phyloP scores from a whole-genome alignment of 2,113 vertebrate genomes.

The Budorcas taxicolor region DNA sequence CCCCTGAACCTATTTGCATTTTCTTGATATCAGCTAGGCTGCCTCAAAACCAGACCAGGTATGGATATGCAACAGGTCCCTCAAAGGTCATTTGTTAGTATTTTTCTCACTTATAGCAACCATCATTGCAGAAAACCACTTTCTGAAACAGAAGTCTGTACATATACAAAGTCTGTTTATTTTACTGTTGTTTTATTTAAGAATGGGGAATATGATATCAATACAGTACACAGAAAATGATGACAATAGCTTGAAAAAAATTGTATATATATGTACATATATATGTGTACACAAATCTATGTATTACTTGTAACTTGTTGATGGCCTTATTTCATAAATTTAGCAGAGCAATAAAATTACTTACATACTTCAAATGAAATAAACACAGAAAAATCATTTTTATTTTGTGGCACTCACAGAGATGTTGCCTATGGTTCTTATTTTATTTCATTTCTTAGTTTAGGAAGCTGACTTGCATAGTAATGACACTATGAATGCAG shows the following conservation, averaged over 20 bases:
- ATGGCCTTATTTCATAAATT: constrained; percentile 49
- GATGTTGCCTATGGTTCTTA: constrained; percentile 18
- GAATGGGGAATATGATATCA: background rate
- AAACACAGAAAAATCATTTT: constrained; percentile 43
- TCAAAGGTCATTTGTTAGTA: background rate
- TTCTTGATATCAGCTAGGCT: background rate
- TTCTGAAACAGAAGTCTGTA: constrained; percentile 11
- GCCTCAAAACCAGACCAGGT: background rate
- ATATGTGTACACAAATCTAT: background rate
- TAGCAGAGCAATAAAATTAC: constrained; percentile 52
- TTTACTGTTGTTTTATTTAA: constrained; percentile 31
- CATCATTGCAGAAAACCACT: background rate
- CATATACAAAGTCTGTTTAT: background rate
- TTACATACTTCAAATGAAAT: constrained; percentile 48
- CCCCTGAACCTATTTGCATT: background rate
- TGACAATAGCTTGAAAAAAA: constrained; percentile 24
- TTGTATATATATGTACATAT: background rate
- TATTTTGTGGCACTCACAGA: constrained; percentile 33
- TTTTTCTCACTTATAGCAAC: background rate
- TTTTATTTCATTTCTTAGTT: constrained; percentile 42
- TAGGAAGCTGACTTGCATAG: constrained; percentile 32
- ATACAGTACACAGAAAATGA: background rate
- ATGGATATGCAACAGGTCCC: background rate
- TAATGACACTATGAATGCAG: background rate
- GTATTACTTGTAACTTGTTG: constrained; percentile 27